Evolutionary conservation across 2,113 vertebrate genomes (phyloP), one percentile per base, ranked within the genome.

Genomic region (Leucoraja erinaceus): DNA sequence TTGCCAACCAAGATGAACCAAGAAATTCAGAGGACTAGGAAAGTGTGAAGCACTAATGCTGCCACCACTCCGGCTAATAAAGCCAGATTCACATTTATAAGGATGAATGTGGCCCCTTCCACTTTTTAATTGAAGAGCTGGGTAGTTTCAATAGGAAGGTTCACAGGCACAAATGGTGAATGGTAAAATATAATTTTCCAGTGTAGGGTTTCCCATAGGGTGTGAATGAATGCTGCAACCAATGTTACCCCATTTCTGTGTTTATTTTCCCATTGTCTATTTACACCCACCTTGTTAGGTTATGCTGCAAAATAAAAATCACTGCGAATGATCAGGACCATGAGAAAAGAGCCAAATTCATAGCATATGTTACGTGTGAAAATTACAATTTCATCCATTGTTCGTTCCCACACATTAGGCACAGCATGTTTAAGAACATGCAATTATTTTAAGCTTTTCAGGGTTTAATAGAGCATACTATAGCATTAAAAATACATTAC

Each of bases 1-100:
- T 96, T 99, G 97, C 98, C 98, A 99, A 92, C 95, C 96, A 93
- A 97, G 97, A 94, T 97, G 96, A 94, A 99, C 98, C 95, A 98
- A 96, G 70, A 72, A 72, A 72, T 72, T 72, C 70, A 72, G 70
- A 25, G 70, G 18, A 72, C 70, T 22, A 72, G 70, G 5, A 5
- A 22, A 22, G 22, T 72, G 18, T 72, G 70, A 20, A 72, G 70
- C 16, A 20, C 12, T 18, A 18, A 66, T 66, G 63, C 63, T 66
- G 63, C 7, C 63, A 10, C 0, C 22, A 72, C 68, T 70, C 70
- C 18, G 18, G 14, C 70, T 22, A 22, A 72, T 22, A 72, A 68
- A 68, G 66, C 66, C 11, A 68, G 16, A 2, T 68, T 20, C 18
- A 14, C 18, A 20, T 72, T 22, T 72, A 72, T 72, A 20, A 22